phyloP scores from a whole-genome alignment of 1,140 invertebrate genomes.

The Pseudomyrmex pallidus region DNA sequence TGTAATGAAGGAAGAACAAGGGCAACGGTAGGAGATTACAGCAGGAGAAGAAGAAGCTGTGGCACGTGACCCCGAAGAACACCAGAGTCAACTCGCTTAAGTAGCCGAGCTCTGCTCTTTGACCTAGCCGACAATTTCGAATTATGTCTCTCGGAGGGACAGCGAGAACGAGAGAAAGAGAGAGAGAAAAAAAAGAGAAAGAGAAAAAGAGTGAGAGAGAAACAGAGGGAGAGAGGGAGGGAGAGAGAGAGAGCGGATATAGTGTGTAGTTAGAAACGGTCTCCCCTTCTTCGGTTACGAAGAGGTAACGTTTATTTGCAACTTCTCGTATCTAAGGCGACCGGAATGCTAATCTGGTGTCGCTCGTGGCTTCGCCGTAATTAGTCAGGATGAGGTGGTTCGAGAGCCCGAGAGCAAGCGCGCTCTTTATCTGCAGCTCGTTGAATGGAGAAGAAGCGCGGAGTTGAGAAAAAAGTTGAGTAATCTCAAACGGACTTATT shows the following conservation, averaged over 20 bases:
- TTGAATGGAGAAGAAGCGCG: slow-evolving; percentile 24
- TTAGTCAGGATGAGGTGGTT: slow-evolving; percentile 55
- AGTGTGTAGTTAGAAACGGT: slow-evolving; percentile 73
- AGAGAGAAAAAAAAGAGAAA: slow-evolving; percentile 59
- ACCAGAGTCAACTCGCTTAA: slow-evolving; percentile 84
- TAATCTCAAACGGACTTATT: slow-evolving; percentile 5
- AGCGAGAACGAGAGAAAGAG: slow-evolving; percentile 56
- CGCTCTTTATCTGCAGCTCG: slow-evolving; percentile 27
- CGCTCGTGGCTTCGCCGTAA: slow-evolving; percentile 58
- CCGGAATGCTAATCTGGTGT: slow-evolving; percentile 55
- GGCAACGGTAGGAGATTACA: slow-evolving; percentile 64
- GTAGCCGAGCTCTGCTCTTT: slow-evolving; percentile 84
- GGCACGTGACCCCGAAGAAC: slow-evolving; percentile 83
- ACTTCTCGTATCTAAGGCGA: slow-evolving; percentile 59
- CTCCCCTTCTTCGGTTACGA: slow-evolving; percentile 26
- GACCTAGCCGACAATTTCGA: slow-evolving; percentile 83
- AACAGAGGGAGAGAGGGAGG: slow-evolving; percentile 68
- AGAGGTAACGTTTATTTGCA: slow-evolving; percentile 56
- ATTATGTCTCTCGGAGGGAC: slow-evolving; percentile 82
- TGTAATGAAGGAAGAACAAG: slow-evolving; percentile 57
- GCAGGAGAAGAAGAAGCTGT: slow-evolving; percentile 76
- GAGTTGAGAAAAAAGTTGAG: slow-evolving; percentile 7
- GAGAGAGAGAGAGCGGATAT: slow-evolving; percentile 76
- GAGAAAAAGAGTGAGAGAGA: slow-evolving; percentile 69
- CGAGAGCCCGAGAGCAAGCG: slow-evolving; percentile 21